Percentiles rank a stretch among this genome's conserved stretches.
phyloP scores from a whole-genome alignment of 1,140 invertebrate genomes.

The Drosophila rufa region DNA sequence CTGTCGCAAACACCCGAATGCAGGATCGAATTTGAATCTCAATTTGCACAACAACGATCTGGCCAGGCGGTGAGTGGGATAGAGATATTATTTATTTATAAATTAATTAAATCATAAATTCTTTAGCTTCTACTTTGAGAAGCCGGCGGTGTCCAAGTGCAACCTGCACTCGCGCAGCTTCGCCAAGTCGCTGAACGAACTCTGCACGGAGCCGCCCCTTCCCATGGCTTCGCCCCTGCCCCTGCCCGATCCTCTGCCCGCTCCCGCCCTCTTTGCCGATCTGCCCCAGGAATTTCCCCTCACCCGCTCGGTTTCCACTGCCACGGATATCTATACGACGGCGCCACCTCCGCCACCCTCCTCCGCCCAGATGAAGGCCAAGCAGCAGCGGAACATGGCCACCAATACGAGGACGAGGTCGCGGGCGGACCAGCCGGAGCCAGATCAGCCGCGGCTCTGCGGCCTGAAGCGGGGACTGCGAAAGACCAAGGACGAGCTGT shows the following conservation, averaged over 20 bases:
- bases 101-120: neutral
- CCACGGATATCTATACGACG: constrained; percentile 75
- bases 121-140: constrained; percentile 76
- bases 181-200: constrained; percentile 82
- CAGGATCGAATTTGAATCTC: constrained; percentile 60
- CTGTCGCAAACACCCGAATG: constrained; percentile 65
- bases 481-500: constrained; percentile 83
- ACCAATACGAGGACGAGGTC: constrained; percentile 53
- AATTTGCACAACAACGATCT: constrained; percentile 68
- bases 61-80: constrained; percentile 52
- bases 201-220: constrained; percentile 64
- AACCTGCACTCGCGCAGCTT: constrained; percentile 79
- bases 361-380: constrained; percentile 26
- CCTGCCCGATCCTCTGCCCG: constrained; percentile 13
- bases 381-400: constrained; percentile 57
- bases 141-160: constrained; percentile 73
- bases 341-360: neutral
- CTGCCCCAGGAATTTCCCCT: constrained; percentile 79
- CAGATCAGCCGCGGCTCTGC: constrained; percentile 60
- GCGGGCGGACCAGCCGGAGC: neutral
- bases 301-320: constrained; percentile 81
- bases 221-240: constrained; percentile 3
- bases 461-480: constrained; percentile 74
- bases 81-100: neutral
- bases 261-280: constrained; percentile 63